Base-by-base conservation (phyloP, 92 coral and sea anemone genomes). In the Porites rus region DNA sequence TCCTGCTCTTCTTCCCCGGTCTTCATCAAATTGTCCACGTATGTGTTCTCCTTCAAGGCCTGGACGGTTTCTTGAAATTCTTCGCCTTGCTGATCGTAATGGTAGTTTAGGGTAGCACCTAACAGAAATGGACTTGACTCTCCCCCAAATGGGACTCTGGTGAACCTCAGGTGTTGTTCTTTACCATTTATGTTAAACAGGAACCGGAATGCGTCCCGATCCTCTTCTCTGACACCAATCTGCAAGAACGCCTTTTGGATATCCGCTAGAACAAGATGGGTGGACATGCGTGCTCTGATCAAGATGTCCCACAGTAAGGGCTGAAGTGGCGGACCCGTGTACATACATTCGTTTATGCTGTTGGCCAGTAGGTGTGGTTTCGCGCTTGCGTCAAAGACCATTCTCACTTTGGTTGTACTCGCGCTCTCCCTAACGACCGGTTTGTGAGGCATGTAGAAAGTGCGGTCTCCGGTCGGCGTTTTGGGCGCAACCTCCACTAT, bases 71-170 rank as follows among this genome's bases (percentile, higher is more conserved):
- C 86, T 31, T 76, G 75, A 46, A 80, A 78, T 25, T 89, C 87
- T 65, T 52, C n/a, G 22, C 84, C 80, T 69, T 87, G 90, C 62
- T 87, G 91, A 50, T 92, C 82, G 84, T 80, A 92, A 74, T 85
- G 93, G 70, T 92, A 68, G 64, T 84, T 67, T 25, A 92, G 76
- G 2, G 93, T 90, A 14, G 95, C 93, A 25, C 91, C 95, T 9
- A 90, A 83, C 52, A 92, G 28, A 81, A 92, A 92, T 2, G 95
- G 93, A 77, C 95, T 92, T 4, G 94, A 83, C 74, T 85, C 89
- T 4, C 78, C 89, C 8, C 94, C 89, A 62, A 91, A 88, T n/a
- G 92, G 92, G 50, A 83, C 89, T 77, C 94, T 87, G n/a, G 86
- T 79, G 62, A 77, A 91, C 50, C 94, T 77, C 71, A 84, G 81